Evolutionary conservation across 2,113 vertebrate species (phyloP), one percentile per base, ranked within the genome.

Genomic region (Camelus dromedarius): DNA sequence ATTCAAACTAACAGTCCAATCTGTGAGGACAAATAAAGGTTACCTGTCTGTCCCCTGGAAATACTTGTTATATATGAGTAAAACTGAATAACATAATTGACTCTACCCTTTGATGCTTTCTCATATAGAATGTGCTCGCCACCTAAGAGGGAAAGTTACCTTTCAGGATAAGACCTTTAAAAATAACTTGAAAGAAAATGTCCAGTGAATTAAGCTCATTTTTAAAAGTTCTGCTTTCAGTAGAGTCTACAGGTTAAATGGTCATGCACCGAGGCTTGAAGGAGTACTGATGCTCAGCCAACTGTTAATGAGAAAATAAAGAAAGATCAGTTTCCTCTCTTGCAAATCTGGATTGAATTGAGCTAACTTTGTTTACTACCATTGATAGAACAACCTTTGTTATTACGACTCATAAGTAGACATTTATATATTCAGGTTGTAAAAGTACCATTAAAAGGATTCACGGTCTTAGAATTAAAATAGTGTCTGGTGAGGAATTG

Each of bases 21-120:
- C 15, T 42, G 7, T 52, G n/a, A 97, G 62, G 82, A 66, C 54
- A 89, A 93, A 91, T 50, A 75, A 94, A 73, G n/a, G 56, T 86
- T 87, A 85, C 32, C 76, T 82, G 38, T 60, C 18, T 77, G 48
- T 66, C 5, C 42, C 11, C 18, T 82, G 20, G 38, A 83, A 90
- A 93, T 46, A 64, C 8, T 52, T 93, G 24, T 82, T 94, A 48
- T 73, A 11, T 91, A 92, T 66, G 38, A 81, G 50, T 80, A 79
- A 89, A 91, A 82, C 22, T 82, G 48, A 95, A 50, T 42, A 86
- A 42, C 0, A 1, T 67, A 92, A 88, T 81, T 95, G 60, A 35
- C 46, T 82, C 28, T 80, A 42, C 60, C 58, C 3, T 75, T 88
- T 86, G 38, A 67, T 83, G 20, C 0, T 91, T 87, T 89, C 24